Percentiles rank a stretch among this genome's conserved stretches.
phyloP scores from a whole-genome alignment of 2,888 invertebrate species.

The Psococerastis gibbosa region DNA sequence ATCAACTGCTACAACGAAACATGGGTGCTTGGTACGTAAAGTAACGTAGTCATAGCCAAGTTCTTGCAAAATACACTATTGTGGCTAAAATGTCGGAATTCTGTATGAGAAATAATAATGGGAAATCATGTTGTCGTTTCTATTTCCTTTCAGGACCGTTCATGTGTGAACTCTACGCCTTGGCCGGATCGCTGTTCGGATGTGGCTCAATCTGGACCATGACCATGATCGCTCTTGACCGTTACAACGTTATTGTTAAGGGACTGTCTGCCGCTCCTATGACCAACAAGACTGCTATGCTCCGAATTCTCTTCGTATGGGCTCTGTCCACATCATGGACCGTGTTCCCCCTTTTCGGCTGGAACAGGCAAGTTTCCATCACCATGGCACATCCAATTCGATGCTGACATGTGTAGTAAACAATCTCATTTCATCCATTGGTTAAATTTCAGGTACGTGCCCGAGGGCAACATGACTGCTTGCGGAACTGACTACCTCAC shows the following conservation, averaged over 20 bases:
- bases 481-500: slow-evolving; percentile 76
- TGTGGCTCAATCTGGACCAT: slow-evolving; percentile 85
- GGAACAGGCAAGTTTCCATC: slow-evolving; percentile 65
- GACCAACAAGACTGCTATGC: slow-evolving; percentile 58
- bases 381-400: no score
- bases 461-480: slow-evolving; percentile 85
- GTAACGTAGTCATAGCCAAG: no score
- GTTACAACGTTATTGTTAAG: slow-evolving; percentile 88
- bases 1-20: slow-evolving; percentile 64
- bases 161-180: slow-evolving; percentile 73
- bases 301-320: slow-evolving; percentile 67
- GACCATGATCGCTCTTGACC: slow-evolving; percentile 79
- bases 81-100: no score
- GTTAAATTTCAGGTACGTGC: slow-evolving; percentile 54
- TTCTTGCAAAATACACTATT: no score
- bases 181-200: slow-evolving; percentile 74
- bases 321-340: slow-evolving; percentile 58
- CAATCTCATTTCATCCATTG: no score
- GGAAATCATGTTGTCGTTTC: no score
- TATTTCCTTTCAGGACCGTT: slow-evolving; percentile 47
- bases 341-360: slow-evolving; percentile 67
- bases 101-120: no score
- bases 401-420: no score
- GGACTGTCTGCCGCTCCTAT: slow-evolving; percentile 67
- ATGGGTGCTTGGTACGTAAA: slow-evolving; percentile 41